Base-by-base conservation (phyloP, 2,888 invertebrate genomes). In the Hirudinaria manillensis region DNA sequence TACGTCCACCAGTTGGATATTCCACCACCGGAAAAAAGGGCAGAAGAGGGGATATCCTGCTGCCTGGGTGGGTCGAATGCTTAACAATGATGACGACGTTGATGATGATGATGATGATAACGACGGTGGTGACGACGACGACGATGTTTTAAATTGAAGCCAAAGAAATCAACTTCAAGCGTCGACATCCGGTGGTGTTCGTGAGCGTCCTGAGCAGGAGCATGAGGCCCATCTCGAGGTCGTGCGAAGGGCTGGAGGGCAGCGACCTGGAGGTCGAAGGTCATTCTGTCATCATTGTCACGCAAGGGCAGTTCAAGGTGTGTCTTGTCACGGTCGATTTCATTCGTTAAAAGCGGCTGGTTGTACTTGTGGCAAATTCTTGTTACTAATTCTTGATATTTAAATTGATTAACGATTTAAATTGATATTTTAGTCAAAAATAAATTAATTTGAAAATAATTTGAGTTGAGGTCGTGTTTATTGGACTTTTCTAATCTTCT, bases 251-350 rank as follows among this genome's bases (percentile, higher is more conserved):
- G 38, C 13, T 10, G 45, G 45, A 45, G 10, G 45, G 45, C 45
- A 45, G 10, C 16, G 80, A 83, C 2, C 80, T 83, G 36, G 84
- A 83, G 76, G 83, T 83, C 79, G 84, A 84, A 78, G 89, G 90
- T 0, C 96, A 96, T 86, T 90, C 93, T 80, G 93, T 97, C 61
- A 89, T 97, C 77, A 95, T 98, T 82, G 93, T 93, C 75, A 94
- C 94, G n/a, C 97, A 98, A 87, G 97, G 98, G 85, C 98, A 98
- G 86, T 93, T 98, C 86, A 98, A 98, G 87, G 92, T 89, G 79
- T 29, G 32, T 36, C 68, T 24, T 34, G 13, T 27, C 24, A n/a
- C 24, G 19, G 16, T 24, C 66, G 24, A 21, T 16, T 16, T n/a
- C n/a, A n/a, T n/a, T n/a, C n/a, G n/a, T n/a, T n/a, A n/a, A n/a